Base-by-base conservation (phyloP, 2,113 vertebrate genomes). In the Marmota flaviventris region DNA sequence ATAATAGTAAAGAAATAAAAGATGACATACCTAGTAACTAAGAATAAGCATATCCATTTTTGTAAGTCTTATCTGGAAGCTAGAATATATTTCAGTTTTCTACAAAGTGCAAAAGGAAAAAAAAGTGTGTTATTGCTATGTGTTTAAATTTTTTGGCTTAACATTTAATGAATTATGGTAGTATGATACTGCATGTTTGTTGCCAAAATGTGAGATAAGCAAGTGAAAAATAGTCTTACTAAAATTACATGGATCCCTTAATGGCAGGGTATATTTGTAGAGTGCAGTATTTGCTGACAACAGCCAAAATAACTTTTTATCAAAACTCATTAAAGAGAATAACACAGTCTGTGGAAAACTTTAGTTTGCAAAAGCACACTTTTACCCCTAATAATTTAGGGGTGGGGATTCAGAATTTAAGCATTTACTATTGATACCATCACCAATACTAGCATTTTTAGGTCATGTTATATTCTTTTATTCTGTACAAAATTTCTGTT, bases 41-140 rank as follows among this genome's bases (percentile, higher is more conserved):
- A 32, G n/a, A 61, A 72, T 42, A 61, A 72, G 39, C 10, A 42
- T n/a, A 82, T 1, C 20, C 13, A 34, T 77, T 93, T 45, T 77
- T 75, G 45, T 8, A 85, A 77, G 29, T 78, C 39, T 75, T 48
- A 58, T 29, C 48, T 75, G 22, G 3, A 95, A 92, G 51, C 34
- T 63, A 51, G 53, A 92, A 85, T 84, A 42, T 14, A 76, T 48
- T 83, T 89, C 37, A 78, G 7, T 79, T 90, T 94, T 92, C 45
- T 72, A 48, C 2, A 53, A 27, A 93, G 37, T 81, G 14, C 22
- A 58, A 61, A 92, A 56, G 32, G 2, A 34, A 53, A 2, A 85
- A 78, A 93, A 86, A 79, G 9, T 4, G n/a, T 37, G 22, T 18
- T 75, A 79, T n/a, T 83, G 72, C 85, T 53, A 22, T 34, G 22